These are phyloP conservation scores for Danionella cerebrum DNA, from an alignment of 2,113 vertebrate species.

Conservation along the genomic window DNA sequence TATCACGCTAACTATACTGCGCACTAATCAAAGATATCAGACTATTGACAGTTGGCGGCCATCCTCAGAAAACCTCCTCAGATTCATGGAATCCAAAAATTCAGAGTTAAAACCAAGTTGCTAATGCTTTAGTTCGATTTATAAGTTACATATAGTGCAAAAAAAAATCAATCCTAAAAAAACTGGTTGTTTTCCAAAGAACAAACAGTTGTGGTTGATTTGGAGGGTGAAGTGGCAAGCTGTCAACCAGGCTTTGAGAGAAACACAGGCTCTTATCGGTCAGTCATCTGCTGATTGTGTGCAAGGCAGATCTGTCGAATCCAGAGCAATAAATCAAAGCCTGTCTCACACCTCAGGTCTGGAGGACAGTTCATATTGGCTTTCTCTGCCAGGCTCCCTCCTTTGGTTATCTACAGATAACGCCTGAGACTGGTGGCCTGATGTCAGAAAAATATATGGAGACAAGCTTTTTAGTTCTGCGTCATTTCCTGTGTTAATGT, in stretches of 20 bases:
- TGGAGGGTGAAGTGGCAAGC: conserved; percentile 35
- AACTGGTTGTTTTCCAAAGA: conserved; percentile 15
- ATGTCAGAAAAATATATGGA: conserved; percentile 46
- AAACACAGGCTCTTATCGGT: conserved; percentile 33
- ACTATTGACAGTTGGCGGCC: no score
- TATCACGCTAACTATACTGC: no score
- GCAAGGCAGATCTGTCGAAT: conserved; percentile 34
- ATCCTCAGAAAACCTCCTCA: no score
- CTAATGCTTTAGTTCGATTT: no score
- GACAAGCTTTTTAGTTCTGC: conserved; percentile 57
- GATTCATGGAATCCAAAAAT: no score
- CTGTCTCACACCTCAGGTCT: conserved; percentile 3
- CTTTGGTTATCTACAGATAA: no score
- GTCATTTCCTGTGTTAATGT: conserved; percentile 61
- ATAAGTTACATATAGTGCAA: no score
- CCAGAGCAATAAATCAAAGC: conserved; percentile 36
- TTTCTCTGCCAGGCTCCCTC: conserved; percentile 1
- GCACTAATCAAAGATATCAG: no score
- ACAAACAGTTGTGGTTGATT: conserved; percentile 28
- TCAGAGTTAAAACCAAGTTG: no score
- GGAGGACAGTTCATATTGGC: conserved; percentile 5
- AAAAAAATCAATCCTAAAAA: no score
- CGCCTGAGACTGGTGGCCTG: conserved; percentile 40
- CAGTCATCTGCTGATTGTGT: conserved; percentile 42
- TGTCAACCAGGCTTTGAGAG: conserved; percentile 29